A percentile compares a stretch with the other conserved stretches of the same genome.
Evolutionary conservation across 2,797 vertebrate genomes (phyloP).

Genomic region (Mormyrops attenuatus): DNA sequence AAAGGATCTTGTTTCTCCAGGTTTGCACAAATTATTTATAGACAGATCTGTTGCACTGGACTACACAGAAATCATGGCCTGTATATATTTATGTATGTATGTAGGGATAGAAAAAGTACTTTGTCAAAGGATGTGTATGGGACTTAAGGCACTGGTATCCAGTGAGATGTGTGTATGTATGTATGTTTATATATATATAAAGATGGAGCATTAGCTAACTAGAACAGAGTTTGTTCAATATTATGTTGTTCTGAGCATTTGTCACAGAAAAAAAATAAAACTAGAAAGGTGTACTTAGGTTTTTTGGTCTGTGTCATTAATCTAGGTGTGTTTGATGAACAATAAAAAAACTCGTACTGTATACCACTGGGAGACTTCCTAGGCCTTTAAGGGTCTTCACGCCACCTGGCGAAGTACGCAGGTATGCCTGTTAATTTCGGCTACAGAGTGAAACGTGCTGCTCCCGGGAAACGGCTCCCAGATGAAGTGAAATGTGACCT

Average conservation of each 20-base stretch:
- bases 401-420: not conserved
- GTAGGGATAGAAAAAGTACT: not conserved
- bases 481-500: slow-evolving; percentile 1
- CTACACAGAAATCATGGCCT: not conserved
- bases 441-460: not conserved
- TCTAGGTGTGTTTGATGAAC: not conserved
- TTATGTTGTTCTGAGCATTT: not conserved
- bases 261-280: not conserved
- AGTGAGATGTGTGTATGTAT: not conserved
- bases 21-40: not conserved
- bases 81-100: not conserved
- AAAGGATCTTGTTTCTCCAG: not conserved
- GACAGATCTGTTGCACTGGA: not conserved
- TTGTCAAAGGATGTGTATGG: not conserved
- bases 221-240: not conserved
- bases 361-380: not conserved
- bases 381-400: not conserved
- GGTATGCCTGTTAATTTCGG: not conserved
- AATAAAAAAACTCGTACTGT: not conserved
- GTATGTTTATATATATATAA: no score
- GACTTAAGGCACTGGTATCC: not conserved
- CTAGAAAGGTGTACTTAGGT: not conserved
- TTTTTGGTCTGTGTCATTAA: not conserved
- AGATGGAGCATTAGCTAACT: not conserved
- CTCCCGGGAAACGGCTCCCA: not conserved